phyloP scores from a whole-genome alignment of 2,888 invertebrate genomes.

The Neoscelio sp. region DNA sequence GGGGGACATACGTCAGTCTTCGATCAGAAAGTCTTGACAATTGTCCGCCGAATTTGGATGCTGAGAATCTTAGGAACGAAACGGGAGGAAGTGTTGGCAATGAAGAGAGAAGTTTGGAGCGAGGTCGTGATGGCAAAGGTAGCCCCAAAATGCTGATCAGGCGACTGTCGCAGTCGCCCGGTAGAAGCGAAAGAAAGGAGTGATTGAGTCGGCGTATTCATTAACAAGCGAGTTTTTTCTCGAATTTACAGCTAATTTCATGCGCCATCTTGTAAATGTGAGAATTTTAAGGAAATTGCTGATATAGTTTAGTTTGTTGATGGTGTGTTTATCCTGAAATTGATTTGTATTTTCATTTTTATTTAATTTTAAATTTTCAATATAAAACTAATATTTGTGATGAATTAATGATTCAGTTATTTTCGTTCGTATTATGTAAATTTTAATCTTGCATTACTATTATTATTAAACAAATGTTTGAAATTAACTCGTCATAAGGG shows the following conservation, averaged over 20 bases:
- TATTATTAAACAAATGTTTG: no score
- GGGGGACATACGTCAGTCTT: slow-evolving; percentile 65
- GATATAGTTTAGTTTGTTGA: no score
- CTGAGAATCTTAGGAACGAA: no score
- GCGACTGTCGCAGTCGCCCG: slow-evolving; percentile 53
- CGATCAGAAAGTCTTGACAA: slow-evolving; percentile 63
- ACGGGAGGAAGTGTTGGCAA: neutral
- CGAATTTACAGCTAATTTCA: neutral
- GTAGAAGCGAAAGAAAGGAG: slow-evolving; percentile 30
- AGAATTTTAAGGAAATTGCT: no score
- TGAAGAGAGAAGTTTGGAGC: neutral
- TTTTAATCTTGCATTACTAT: no score
- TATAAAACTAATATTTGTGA: no score
- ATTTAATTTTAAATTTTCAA: no score
- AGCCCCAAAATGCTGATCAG: slow-evolving; percentile 35
- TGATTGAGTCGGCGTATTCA: neutral
- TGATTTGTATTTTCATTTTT: no score
- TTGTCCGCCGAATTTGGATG: neutral
- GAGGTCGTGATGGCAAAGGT: slow-evolving; percentile 9
- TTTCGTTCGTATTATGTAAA: no score
- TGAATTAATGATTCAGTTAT: no score
- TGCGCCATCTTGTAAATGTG: slow-evolving; percentile 12
- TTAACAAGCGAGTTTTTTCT: slow-evolving; percentile 5
- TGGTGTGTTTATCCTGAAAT: no score
- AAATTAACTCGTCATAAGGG: no score